Base-by-base conservation (phyloP, 2,888 invertebrate genomes). In the Tromatobia lineatoria region DNA sequence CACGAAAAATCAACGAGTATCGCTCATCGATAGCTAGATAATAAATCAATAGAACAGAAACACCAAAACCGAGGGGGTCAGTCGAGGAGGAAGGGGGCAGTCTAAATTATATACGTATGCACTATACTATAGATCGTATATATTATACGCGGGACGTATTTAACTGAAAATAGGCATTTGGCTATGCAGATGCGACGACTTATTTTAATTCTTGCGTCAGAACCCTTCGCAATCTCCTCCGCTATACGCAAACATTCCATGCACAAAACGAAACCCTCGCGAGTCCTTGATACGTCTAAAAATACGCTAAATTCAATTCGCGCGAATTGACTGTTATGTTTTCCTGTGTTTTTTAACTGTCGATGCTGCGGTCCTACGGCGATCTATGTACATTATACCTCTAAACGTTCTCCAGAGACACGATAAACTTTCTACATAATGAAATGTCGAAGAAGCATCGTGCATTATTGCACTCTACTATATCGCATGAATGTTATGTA, bases 401-500 rank as follows among this genome's bases (percentile, higher is more conserved):
- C 47, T 61, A 77, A 81, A 80, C 77, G 64, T 64, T 64, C 42
- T 64, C 20, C 64, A 83, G 76, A 79, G 75, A 83, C 66, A 83
- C 71, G 82, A 80, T 73, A 70, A 73, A 83, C 64, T 76, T 80
- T 69, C 57, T 57, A 76, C 79, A 80, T 78, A 82, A 23, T 57
- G 83, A 87, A 66, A 59, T 64, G 50, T 71, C 61, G 84, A 69
- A 80, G 84, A 69, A 80, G 86, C 80, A 87, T 84, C 85, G 88
- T 88, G 88, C 88, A 64, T 88, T 90, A 76, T 89, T 79, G 64
- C 64, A 42, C 64, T 38, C 38, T 64, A 38, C 42, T 38, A 20
- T 64, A 64, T 64, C 64, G 64, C 89, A 82, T 89, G 87, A 90
- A 89, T 90, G 88, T 90, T 88, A 89, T 89, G 89, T 90, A 88